phyloP scores from a whole-genome alignment of 2,888 invertebrate genomes.

The Leptogaster cylindrica region DNA sequence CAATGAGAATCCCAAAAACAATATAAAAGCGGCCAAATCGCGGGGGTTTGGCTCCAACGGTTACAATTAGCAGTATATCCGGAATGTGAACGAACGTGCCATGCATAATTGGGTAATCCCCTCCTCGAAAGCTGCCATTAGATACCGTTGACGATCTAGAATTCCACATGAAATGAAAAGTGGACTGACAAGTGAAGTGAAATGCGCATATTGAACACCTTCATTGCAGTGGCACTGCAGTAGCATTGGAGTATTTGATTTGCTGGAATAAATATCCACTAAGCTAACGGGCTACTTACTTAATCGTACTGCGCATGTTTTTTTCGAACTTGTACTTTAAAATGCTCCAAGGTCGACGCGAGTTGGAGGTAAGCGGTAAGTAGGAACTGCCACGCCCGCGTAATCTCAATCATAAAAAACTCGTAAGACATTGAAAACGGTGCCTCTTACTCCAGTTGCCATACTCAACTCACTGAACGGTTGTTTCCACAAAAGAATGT shows the following conservation, averaged over 20 bases:
- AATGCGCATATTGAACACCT: conserved; percentile 4
- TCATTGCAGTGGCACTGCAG: too few species aligned
- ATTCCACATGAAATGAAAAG: neutral
- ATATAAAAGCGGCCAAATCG: neutral
- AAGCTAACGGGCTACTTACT: too few species aligned
- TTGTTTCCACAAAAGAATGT: too few species aligned
- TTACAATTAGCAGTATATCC: conserved; percentile 22
- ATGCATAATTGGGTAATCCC: conserved; percentile 14
- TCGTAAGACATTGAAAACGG: too few species aligned
- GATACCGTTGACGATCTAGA: neutral
- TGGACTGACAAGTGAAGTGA: neutral
- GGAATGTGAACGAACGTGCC: conserved; percentile 9
- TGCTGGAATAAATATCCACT: neutral
- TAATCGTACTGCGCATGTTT: neutral
- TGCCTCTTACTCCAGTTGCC: too few species aligned
- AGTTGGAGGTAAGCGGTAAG: too few species aligned
- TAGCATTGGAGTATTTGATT: too few species aligned
- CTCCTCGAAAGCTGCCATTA: conserved; percentile 3
- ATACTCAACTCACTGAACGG: too few species aligned
- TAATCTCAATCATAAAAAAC: too few species aligned
- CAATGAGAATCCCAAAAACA: conserved; percentile 14
- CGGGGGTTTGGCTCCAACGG: conserved; percentile 1
- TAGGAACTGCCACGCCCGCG: too few species aligned
- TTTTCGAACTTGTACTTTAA: neutral
- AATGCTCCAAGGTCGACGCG: neutral